Evolutionary conservation across 1,140 invertebrate species (phyloP).

Genomic region (Sinella curviseta): DNA sequence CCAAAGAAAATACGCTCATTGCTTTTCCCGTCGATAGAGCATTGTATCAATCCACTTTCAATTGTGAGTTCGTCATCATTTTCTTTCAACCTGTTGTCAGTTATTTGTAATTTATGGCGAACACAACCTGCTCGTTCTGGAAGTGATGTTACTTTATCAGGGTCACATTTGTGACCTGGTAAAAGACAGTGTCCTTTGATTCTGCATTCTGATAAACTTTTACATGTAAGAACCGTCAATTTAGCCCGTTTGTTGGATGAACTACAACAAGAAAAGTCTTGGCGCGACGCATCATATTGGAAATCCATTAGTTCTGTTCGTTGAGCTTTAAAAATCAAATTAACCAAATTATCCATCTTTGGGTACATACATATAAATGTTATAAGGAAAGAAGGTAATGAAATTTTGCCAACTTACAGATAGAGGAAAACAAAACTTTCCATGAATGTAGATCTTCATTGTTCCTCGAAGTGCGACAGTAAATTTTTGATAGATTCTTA

Average conservation of each 20-base stretch:
- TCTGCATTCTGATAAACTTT: neutral
- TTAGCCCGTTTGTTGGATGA: neutral
- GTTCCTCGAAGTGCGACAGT: neutral
- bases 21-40: neutral
- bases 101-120: neutral
- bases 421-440: constrained; percentile 3
- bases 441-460: neutral
- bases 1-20: neutral
- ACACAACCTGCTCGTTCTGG: neutral
- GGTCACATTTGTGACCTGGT: neutral
- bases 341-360: neutral
- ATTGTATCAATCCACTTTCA: neutral
- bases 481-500: constrained; percentile 21
- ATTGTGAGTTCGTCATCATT: neutral
- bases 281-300: neutral
- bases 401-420: neutral
- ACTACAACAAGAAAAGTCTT: constrained; percentile 16
- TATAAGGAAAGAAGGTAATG: neutral
- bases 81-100: neutral
- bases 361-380: neutral
- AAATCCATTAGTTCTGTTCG: neutral
- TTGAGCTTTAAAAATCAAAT: neutral
- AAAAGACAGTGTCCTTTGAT: neutral
- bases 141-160: neutral
- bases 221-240: neutral